Conservation (phyloP, 2,888 invertebrate genomes). For the Drosophila kanekoi region DNA sequence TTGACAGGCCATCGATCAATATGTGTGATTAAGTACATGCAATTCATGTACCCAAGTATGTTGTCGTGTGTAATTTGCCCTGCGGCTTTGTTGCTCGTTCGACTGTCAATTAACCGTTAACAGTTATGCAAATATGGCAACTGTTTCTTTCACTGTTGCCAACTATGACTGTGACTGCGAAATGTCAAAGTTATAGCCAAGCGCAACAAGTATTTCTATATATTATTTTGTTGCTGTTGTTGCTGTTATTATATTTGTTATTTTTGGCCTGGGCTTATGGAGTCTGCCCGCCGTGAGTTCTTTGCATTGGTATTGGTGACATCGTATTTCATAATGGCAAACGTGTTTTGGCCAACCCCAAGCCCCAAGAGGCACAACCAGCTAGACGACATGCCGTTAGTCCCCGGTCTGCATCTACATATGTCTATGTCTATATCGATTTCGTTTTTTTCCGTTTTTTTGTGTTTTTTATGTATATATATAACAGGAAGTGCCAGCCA, state of each 20-base stretch:
- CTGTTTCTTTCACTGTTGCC: constrained; percentile 60
- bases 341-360: constrained; percentile 68
- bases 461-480: constrained; percentile 27
- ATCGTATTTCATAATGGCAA: constrained; percentile 76
- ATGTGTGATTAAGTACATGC: constrained; percentile 24
- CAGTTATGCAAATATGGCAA: constrained; percentile 72
- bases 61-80: constrained; percentile 23
- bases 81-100: constrained; percentile 21
- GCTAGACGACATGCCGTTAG: constrained; percentile 65
- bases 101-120: constrained; percentile 62
- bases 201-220: constrained; percentile 56
- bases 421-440: constrained; percentile 42
- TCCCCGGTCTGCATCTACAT: constrained; percentile 42
- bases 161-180: constrained; percentile 66
- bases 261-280: constrained; percentile 13
- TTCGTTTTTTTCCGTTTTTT: constrained; percentile 26
- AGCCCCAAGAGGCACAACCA: constrained; percentile 61
- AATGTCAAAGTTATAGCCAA: constrained; percentile 76
- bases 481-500: constrained; percentile 71
- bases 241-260: constrained; percentile 11
- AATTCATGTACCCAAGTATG: constrained; percentile 15
- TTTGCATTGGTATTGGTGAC: constrained; percentile 65
- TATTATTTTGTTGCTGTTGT: constrained; percentile 24
- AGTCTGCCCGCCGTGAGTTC: constrained; percentile 44
- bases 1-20: constrained; percentile 71